phyloP scores from a whole-genome alignment of 1,140 invertebrate genomes.

The Cyclargus thomasi region DNA sequence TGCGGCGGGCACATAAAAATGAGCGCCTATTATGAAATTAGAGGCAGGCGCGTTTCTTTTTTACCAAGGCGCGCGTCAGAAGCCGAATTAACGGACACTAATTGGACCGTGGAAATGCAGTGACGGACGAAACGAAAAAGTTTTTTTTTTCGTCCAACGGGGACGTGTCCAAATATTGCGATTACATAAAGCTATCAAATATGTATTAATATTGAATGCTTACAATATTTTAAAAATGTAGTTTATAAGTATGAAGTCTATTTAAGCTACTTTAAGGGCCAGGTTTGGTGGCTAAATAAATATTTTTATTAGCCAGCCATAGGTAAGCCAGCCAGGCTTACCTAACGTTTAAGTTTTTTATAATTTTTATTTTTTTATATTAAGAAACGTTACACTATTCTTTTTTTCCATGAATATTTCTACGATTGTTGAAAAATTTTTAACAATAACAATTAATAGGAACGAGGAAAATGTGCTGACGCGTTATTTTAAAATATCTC shows the following conservation, averaged over 20 bases:
- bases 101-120: constrained; percentile 67
- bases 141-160: constrained; percentile 39
- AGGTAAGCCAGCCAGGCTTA: no score
- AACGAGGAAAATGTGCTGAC: neutral
- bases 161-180: constrained; percentile 30
- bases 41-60: constrained; percentile 55
- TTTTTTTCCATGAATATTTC: neutral
- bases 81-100: constrained; percentile 68
- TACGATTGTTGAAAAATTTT: neutral
- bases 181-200: constrained; percentile 31
- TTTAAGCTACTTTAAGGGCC: no score
- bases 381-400: no score
- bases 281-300: no score
- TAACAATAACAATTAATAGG: neutral
- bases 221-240: no score
- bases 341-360: no score
- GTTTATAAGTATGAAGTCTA: no score
- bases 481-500: neutral
- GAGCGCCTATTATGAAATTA: constrained; percentile 72
- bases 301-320: no score
- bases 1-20: constrained; percentile 63
- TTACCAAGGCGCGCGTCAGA: constrained; percentile 56
- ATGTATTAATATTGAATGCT: neutral
- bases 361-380: no score
- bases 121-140: constrained; percentile 57